Percentiles rank a stretch among this genome's conserved stretches.
Evolutionary conservation across 2,797 vertebrate species (phyloP).

Genomic region (Lacerta bilineata): DNA sequence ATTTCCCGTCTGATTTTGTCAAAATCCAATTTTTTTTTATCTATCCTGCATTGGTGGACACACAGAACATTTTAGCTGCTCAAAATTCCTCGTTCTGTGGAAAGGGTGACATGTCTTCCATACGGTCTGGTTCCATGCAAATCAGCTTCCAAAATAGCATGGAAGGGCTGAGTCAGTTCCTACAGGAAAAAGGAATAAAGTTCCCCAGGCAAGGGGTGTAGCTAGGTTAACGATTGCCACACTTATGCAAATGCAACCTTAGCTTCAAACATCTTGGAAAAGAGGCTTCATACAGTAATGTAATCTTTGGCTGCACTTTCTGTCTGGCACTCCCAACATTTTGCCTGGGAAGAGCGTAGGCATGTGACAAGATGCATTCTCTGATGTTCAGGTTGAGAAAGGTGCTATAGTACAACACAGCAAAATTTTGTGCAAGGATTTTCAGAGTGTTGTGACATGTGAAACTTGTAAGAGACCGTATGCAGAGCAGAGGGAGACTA

Average conservation of each 20-base stretch:
- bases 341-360: slow-evolving; percentile 50
- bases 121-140: background rate
- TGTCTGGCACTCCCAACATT: background rate
- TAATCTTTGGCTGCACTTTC: slow-evolving; percentile 37
- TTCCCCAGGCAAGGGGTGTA: slow-evolving; percentile 48
- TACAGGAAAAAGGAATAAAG: slow-evolving; percentile 35
- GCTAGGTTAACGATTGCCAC: background rate
- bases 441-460: slow-evolving; percentile 34
- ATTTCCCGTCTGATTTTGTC: background rate
- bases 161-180: slow-evolving; percentile 21
- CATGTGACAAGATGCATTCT: background rate
- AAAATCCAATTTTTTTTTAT: slow-evolving; percentile 51
- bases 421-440: background rate
- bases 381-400: rapidly evolving
- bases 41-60: slow-evolving; percentile 21
- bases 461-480: slow-evolving; percentile 8
- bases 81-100: background rate
- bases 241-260: slow-evolving; percentile 24
- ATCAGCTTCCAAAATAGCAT: background rate
- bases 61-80: slow-evolving; percentile 28
- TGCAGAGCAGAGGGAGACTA: rapidly evolving
- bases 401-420: background rate
- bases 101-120: background rate
- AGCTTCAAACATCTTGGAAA: slow-evolving; percentile 16
- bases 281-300: background rate